A percentile compares a stretch with the other conserved stretches of the same genome.
Conservation (phyloP, 2,113 vertebrate genomes). For the Toxotes chatareus region DNA sequence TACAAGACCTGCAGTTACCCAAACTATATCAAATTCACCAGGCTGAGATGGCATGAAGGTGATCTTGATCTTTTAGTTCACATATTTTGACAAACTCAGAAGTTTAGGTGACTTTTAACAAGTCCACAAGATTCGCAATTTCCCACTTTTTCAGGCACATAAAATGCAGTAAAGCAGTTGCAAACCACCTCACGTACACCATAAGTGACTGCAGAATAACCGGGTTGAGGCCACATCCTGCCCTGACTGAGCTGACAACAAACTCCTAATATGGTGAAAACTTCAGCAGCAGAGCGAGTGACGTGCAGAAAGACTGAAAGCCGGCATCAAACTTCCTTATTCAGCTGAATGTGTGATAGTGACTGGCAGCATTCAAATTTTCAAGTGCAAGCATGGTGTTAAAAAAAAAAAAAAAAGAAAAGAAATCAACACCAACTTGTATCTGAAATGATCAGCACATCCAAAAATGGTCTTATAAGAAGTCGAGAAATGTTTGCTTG, state of each 20-base stretch:
- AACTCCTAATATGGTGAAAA: conserved; percentile 87
- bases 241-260: conserved; percentile 58
- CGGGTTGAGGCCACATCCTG: conserved; percentile 81
- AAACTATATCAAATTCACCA: background rate
- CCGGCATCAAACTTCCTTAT: conserved; percentile 81
- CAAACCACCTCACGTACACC: background rate
- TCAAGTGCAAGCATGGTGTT: background rate
- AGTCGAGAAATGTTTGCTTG: background rate
- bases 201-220: conserved; percentile 26
- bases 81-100: conserved; percentile 7
- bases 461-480: background rate
- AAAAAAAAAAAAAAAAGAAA: background rate
- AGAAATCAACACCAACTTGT: background rate
- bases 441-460: conserved; percentile 6
- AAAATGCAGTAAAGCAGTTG: conserved; percentile 8
- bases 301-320: conserved; percentile 67
- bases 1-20: too few relatives aligned
- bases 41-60: background rate
- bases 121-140: background rate
- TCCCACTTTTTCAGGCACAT: background rate
- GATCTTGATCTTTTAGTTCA: background rate
- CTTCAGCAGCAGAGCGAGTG: conserved; percentile 58
- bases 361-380: conserved; percentile 32
- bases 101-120: background rate
- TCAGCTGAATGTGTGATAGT: conserved; percentile 47